Base-by-base conservation (phyloP, 2,888 invertebrate genomes). In the Lycia hirtaria region DNA sequence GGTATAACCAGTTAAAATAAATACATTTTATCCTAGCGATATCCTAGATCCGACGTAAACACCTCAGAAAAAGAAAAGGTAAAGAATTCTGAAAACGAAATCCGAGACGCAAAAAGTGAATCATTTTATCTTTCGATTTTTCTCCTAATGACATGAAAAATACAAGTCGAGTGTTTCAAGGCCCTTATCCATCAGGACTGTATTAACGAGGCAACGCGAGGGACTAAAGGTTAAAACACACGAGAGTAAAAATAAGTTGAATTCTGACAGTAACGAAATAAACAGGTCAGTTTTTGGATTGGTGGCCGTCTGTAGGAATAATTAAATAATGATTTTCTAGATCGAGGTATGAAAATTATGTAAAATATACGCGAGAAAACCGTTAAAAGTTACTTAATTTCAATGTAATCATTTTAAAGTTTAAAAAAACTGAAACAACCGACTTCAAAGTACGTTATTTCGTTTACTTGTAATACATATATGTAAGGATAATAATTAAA, bases 161-260 rank as follows among this genome's bases (percentile, higher is more conserved):
- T 58, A 60, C 62, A 51, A 56, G 56, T 65, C 48, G 53, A 67
- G 67, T 62, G 60, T 60, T 60, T 48, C 50, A 48, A 53, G 63
- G 49, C 45, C 64, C 60, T 60, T 57, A 58, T 35, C 64, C 58
- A 55, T 67, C 63, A 60, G 62, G 59, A 41, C 43, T 71, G 72
- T 73, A 75, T 78, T 74, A 76, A 67, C 69, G 65, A 62, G 66
- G 75, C 70, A 54, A 73, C 75, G 74, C 73, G 68, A 57, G 57
- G 52, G 43, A 14, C 50, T 44, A 14, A 10, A 1, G 38, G 33
- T 1, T 14, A 0, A 17, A 9, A 1, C 22, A 55, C 40, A 52
- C 48, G 47, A 6, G 51, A 38, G 50, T 38, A n/a, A 14, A n/a
- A 12, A 6, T n/a, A n/a, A n/a, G n/a, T n/a, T n/a, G n/a, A n/a